Evolutionary conservation across 2,888 invertebrate genomes (phyloP), one percentile per base, ranked within the genome.

Genomic region (Arge pagana): DNA sequence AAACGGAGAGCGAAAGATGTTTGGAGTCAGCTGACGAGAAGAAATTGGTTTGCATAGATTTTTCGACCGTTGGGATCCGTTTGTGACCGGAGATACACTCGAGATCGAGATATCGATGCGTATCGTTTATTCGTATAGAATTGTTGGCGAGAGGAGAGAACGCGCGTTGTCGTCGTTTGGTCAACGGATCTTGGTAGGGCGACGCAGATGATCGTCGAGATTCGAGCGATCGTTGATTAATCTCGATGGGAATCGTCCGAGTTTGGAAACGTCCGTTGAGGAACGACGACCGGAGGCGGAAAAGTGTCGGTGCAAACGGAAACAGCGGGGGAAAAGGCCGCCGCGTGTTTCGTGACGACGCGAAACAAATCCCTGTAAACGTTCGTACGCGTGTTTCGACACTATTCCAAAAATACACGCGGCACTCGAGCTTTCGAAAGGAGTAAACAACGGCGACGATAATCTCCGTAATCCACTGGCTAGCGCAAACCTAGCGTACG

Each of bases 391-490:
- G 48, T 48, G 42, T 45, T 31, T 39, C 30, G 7, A 40, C 35
- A 36, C 48, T 45, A 36, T 53, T 56, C 53, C 53, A 52, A 58
- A 60, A 64, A 64, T 64, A 64, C 50, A 57, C 16, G 5, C 19
- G 37, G 33, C 16, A 13, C 41, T 23, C 24, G 15, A n/a, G n/a
- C n/a, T n/a, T n/a, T 33, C 48, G 31, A 36, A 53, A 54, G 50
- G 48, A 40, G 54, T 56, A 57, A 57, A 58, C 61, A 62, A 50
- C 52, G 49, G 54, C 56, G 43, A 55, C 54, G 49, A 45, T 66
- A 65, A 67, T 67, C 67, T 60, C 58, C 53, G 52, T 66, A 66
- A 65, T 67, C 66, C 65, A 52, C 16, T 42, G 52, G 39, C 49
- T 53, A 35, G 45, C 52, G 57, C 52, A 42, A 66, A 65, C 58